Base-by-base conservation (phyloP, 2,113 vertebrate species). In the Dolichotis patagonum region DNA sequence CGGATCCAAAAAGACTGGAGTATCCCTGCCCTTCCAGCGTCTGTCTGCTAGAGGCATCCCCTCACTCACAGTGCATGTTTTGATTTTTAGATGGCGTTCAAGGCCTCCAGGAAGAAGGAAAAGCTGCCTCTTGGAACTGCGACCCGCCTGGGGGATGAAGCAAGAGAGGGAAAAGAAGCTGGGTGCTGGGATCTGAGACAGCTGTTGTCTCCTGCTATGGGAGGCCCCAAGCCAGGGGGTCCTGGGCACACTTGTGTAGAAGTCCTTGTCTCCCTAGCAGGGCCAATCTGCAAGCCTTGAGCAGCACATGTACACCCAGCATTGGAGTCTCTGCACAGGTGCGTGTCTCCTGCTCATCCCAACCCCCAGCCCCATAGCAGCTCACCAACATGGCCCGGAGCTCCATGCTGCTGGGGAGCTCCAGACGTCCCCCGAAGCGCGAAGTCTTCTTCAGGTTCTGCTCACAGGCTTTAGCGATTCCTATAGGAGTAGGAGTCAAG, bases 121-220 rank as follows among this genome's bases (percentile, higher is more conserved):
- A 75, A 99, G 98, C 97, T 99, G 99, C 67, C 99, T 99, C 98
- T 99, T 99, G 54, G 99, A 99, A 92, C 99, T 99, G 97, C 99
- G 99, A 75, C 99, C 99, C 0, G 99, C 99, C 99, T 99, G 96
- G 0, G 1, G 62, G 88, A 17, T 13, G 22, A 43, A 85, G 32
- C 9, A 3, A n/a, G 38, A 80, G 11, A 71, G 17, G 6, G 49
- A 56, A 10, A 17, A 85, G 56, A 58, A 49, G 10, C 12, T 58
- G 32, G 30, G 84, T 52, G 5, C 17, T 26, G 32, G 7, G 77
- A 24, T 75, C 41, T 54, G 62, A 28, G 20, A 60, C 20, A 43
- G 24, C 46, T 35, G 11, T 1, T 30, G 60, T 30, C n/a, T 12
- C 35, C 38, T 11, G 62, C 52, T 46, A 5, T 0, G 2, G 35